A percentile compares a stretch with the other conserved stretches of the same genome.
phyloP scores from a whole-genome alignment of 2,888 invertebrate genomes.

The Cheilosia scutellata region DNA sequence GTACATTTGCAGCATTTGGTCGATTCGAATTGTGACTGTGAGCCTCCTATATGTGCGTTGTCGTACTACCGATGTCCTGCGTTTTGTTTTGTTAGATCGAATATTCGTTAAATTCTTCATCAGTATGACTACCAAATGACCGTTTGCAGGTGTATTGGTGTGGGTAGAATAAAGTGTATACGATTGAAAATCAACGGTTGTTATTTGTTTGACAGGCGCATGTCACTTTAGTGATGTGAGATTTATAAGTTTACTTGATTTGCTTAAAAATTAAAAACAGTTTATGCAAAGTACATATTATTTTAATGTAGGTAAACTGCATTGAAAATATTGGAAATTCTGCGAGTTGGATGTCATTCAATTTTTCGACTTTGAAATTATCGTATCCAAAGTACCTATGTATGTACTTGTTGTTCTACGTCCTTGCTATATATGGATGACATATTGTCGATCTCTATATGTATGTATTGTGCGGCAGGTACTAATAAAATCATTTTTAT shows the following conservation, averaged over 20 bases:
- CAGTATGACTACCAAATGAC: slow-evolving; percentile 9
- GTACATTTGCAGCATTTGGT: slow-evolving; percentile 63
- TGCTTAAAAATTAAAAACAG: neutral
- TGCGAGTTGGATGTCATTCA: too few species aligned
- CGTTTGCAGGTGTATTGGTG: neutral
- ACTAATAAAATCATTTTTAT: too few species aligned
- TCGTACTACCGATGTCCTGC: slow-evolving; percentile 62
- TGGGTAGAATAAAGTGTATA: too few species aligned
- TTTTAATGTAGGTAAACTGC: too few species aligned
- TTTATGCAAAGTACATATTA: too few species aligned
- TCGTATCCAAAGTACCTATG: too few species aligned
- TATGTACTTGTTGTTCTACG: too few species aligned
- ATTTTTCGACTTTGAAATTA: too few species aligned
- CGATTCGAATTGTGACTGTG: slow-evolving; percentile 5
- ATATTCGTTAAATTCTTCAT: slow-evolving; percentile 48
- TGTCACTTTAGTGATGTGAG: neutral
- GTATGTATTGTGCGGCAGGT: too few species aligned
- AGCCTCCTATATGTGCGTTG: slow-evolving; percentile 38
- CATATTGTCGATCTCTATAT: too few species aligned
- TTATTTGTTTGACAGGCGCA: neutral
- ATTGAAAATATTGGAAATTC: too few species aligned
- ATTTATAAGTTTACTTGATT: neutral
- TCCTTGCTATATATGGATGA: too few species aligned
- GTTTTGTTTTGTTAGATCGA: slow-evolving; percentile 55
- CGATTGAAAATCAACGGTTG: neutral